Percentiles rank a stretch among this genome's conserved stretches.
These are phyloP conservation scores for Sarotherodon lohbergeri DNA, from an alignment of 2,113 vertebrate species.

Conservation along the genomic window DNA sequence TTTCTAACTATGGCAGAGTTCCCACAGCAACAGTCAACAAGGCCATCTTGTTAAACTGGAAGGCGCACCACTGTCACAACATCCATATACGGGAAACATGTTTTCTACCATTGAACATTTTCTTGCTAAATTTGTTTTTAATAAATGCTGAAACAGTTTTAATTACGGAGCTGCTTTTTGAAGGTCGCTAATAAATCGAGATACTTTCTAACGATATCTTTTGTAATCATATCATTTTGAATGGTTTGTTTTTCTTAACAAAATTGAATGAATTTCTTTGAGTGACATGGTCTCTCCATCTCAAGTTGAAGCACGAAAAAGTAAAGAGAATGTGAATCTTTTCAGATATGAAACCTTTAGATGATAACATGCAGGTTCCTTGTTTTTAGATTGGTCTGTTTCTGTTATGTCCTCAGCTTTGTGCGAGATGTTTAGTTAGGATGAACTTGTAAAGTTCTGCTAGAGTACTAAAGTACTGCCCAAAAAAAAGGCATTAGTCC, in stretches of 20 bases:
- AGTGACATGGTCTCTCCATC: slow-evolving; percentile 18
- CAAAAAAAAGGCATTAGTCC: background rate
- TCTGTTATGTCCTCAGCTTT: slow-evolving; percentile 9
- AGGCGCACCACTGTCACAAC: background rate
- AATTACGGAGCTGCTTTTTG: background rate
- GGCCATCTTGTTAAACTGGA: background rate
- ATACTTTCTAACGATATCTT: background rate
- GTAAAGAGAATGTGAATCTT: slow-evolving; percentile 7
- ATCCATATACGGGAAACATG: background rate
- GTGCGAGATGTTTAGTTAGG: slow-evolving; percentile 20
- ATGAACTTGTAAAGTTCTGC: background rate
- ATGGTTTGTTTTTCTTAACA: background rate
- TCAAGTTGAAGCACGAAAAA: background rate
- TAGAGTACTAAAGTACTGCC: background rate
- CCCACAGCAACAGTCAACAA: background rate
- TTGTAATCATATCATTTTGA: background rate
- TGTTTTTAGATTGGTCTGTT: slow-evolving; percentile 45
- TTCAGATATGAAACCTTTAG: slow-evolving; percentile 40
- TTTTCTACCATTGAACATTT: background rate
- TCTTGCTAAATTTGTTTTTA: background rate
- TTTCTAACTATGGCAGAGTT: background rate
- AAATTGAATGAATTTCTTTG: background rate
- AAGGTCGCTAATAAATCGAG: background rate
- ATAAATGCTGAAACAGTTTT: background rate
- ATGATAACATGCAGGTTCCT: slow-evolving; percentile 18